Evolutionary conservation across 2,888 invertebrate genomes (phyloP).

Genomic region (Conchocele bisecta): DNA sequence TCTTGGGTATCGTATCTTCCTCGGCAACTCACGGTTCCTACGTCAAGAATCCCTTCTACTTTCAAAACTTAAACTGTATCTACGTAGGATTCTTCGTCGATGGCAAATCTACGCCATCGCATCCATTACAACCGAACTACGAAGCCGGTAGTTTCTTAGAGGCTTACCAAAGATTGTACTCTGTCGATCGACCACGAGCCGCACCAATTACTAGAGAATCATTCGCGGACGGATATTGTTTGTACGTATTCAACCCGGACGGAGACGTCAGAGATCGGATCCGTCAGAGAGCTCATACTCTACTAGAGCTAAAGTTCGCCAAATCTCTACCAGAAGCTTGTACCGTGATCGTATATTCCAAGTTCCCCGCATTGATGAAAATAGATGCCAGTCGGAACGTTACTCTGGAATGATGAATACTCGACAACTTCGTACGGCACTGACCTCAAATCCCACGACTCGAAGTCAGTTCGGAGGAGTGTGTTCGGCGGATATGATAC

Average conservation of each 20-base stretch:
- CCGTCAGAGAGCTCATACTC: constrained; percentile 24
- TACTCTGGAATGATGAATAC: too few relatives aligned
- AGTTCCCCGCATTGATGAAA: too few relatives aligned
- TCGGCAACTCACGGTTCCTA: constrained; percentile 17
- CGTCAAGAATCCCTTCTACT: constrained; percentile 31
- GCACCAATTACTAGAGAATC: background rate
- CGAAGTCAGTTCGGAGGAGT: too few relatives aligned
- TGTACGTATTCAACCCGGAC: constrained; percentile 21
- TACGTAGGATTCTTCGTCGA: constrained; percentile 32
- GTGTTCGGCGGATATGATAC: too few relatives aligned
- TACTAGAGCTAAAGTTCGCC: constrained; percentile 29
- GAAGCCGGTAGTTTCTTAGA: constrained; percentile 10
- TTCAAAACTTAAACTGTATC: constrained; percentile 30
- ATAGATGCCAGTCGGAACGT: too few relatives aligned
- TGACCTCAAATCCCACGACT: too few relatives aligned
- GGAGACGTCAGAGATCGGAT: constrained; percentile 9
- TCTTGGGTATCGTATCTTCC: constrained; percentile 28
- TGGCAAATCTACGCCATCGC: constrained; percentile 21
- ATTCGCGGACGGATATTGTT: constrained; percentile 21
- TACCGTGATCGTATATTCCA: constrained; percentile 26
- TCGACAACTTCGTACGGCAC: too few relatives aligned
- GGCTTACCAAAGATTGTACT: background rate
- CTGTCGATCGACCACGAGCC: background rate
- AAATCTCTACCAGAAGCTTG: constrained; percentile 16
- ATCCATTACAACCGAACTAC: constrained; percentile 27